Conservation (phyloP, 1,140 invertebrate species). For the Rhynchophorus ferrugineus region DNA sequence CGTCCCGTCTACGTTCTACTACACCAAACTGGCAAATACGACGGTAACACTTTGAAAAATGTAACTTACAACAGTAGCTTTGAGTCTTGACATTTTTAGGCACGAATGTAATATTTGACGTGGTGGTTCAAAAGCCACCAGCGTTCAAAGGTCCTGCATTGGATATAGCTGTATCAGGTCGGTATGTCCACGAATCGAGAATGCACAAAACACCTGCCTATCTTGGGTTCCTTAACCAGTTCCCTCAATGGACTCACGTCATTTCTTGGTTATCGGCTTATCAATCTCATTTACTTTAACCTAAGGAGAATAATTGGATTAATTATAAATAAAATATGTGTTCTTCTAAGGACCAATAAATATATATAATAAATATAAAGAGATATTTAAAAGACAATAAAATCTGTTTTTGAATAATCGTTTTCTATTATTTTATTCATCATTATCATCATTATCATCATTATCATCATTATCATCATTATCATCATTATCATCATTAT, state of each 20-base stretch:
- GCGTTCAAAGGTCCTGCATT: background rate
- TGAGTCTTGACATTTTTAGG: background rate
- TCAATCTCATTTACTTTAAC: background rate
- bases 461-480: too few relatives aligned
- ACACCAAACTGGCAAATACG: background rate
- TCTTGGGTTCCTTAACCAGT: background rate
- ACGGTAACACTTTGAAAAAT: background rate
- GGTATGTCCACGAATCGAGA: constrained; percentile 1
- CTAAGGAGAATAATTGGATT: too few relatives aligned
- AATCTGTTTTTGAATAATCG: too few relatives aligned
- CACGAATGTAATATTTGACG: background rate
- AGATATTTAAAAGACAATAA: too few relatives aligned
- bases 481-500: too few relatives aligned
- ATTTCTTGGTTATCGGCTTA: background rate
- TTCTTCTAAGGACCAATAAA: too few relatives aligned
- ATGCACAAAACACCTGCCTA: background rate
- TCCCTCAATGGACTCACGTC: background rate
- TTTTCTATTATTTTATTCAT: too few relatives aligned
- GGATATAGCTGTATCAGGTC: background rate
- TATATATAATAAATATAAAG: too few relatives aligned
- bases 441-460: too few relatives aligned
- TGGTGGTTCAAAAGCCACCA: background rate
- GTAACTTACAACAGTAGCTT: background rate
- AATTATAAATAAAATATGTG: too few relatives aligned
- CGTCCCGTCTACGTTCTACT: background rate